Evolutionary conservation across 2,113 vertebrate species (phyloP).

Genomic region (Chloroceryle aenea): DNA sequence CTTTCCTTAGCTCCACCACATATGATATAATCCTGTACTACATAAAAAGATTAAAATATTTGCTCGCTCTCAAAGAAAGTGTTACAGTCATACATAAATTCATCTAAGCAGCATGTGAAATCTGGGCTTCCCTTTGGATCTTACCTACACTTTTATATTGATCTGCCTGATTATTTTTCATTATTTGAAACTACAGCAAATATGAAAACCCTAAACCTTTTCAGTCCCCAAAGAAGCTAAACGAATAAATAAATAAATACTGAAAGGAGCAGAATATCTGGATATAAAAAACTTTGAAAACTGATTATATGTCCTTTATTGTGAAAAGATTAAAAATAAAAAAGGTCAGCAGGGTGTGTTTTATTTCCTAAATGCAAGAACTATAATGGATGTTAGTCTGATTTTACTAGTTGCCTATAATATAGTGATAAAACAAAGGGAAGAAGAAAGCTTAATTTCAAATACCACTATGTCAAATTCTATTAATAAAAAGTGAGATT

Average conservation of each 20-base stretch:
- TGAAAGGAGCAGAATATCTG: background rate
- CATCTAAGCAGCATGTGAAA: background rate
- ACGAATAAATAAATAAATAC: background rate
- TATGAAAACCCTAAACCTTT: background rate
- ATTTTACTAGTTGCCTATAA: background rate
- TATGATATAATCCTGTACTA: background rate
- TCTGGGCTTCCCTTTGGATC: background rate
- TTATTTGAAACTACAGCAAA: conserved; percentile 3
- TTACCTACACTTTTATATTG: conserved; percentile 1
- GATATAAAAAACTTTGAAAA: background rate
- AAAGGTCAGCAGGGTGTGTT: background rate
- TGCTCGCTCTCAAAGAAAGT: background rate
- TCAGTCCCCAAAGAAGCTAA: conserved; percentile 1
- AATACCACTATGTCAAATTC: background rate
- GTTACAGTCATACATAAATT: background rate
- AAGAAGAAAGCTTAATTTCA: conserved; percentile 35
- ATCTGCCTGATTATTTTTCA: background rate
- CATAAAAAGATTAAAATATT: background rate
- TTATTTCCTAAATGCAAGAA: conserved; percentile 22
- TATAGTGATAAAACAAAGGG: background rate
- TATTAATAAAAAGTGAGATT: background rate
- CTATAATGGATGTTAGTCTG: background rate
- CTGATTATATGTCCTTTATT: background rate
- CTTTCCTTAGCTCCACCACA: background rate
- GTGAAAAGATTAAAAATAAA: conserved; percentile 30